A percentile compares a stretch with the other conserved stretches of the same genome.
phyloP scores from a whole-genome alignment of 2,888 invertebrate genomes.

The Argyresthia albistria region DNA sequence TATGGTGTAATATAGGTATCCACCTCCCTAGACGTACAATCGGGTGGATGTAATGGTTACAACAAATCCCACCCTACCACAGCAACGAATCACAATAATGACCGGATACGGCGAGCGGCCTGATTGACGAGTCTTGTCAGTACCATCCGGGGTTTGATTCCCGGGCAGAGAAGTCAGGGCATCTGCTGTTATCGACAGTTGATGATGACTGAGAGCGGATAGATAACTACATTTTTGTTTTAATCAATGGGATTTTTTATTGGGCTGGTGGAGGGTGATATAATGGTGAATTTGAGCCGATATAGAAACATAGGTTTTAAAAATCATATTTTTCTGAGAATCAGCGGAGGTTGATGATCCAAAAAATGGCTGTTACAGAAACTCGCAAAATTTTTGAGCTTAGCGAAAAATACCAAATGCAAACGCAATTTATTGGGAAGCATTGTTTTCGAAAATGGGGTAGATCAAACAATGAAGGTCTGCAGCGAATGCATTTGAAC shows the following conservation, averaged over 20 bases:
- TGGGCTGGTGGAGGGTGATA: too few species aligned
- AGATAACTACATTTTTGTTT: background rate
- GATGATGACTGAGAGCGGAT: background rate
- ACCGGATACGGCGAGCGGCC: conserved; percentile 13
- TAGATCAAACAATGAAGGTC: background rate
- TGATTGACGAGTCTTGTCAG: background rate
- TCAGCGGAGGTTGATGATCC: too few species aligned
- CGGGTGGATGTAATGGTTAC: background rate
- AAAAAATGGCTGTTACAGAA: too few species aligned
- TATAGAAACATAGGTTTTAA: too few species aligned
- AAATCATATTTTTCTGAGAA: too few species aligned
- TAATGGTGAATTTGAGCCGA: too few species aligned
- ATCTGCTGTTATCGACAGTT: background rate
- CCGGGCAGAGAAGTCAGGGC: background rate
- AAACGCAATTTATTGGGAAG: too few species aligned
- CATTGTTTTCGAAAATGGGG: too few species aligned
- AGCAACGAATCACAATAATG: conserved; percentile 15
- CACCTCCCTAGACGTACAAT: too few species aligned
- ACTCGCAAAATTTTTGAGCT: too few species aligned
- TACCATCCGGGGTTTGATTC: conserved; percentile 1
- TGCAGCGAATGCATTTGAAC: background rate
- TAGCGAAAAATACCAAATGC: too few species aligned
- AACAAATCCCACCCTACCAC: background rate
- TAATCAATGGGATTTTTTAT: background rate
- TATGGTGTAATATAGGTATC: too few species aligned